Base-by-base conservation (phyloP, 1,140 invertebrate genomes). In the Drosophila nebulosa region DNA sequence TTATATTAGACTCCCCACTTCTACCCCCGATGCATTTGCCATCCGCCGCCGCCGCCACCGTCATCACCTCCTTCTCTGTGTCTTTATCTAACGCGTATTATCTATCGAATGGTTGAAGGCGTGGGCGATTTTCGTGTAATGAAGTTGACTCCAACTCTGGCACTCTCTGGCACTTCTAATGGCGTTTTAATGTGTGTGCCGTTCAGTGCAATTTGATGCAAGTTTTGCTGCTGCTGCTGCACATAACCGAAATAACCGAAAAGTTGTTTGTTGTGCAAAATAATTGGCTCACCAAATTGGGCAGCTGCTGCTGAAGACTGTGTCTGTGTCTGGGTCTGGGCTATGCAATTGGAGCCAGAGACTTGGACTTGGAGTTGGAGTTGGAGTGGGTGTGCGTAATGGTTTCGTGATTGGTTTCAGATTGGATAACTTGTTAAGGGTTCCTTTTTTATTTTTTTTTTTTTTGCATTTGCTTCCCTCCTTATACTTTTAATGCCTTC, bases 221-320 rank as follows among this genome's bases (percentile, higher is more conserved):
- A 57, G 42, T 46, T 30, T 30, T 30, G 27, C 27, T 30, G 27
- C 7, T 58, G 61, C 30, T 32, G 30, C 30, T 58, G 61, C 55
- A 32, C 30, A 36, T 18, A 58, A 22, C 30, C 32, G 39, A 74
- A 70, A 67, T 83, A 74, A 59, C 56, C 60, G 52, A 62, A 81
- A 83, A 74, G 64, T 76, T 73, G 79, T 74, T 75, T 79, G 64
- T 65, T 72, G 71, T 65, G 61, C 71, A 71, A 85, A 76, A 85
- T 84, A 79, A 84, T 84, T 85, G 80, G 66, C 63, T 52, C 72
- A 56, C 79, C 64, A 72, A 85, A 84, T 85, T 76, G 76, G 60
- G 59, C 65, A 64, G 61, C 65, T 62, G 61, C 65, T 62, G 70
- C 56, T 18, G 16, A 32, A 32, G 30, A 12, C 30, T 12, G 30